Base-by-base conservation (phyloP, 2,797 vertebrate species). In the Hippoglossus hippoglossus region DNA sequence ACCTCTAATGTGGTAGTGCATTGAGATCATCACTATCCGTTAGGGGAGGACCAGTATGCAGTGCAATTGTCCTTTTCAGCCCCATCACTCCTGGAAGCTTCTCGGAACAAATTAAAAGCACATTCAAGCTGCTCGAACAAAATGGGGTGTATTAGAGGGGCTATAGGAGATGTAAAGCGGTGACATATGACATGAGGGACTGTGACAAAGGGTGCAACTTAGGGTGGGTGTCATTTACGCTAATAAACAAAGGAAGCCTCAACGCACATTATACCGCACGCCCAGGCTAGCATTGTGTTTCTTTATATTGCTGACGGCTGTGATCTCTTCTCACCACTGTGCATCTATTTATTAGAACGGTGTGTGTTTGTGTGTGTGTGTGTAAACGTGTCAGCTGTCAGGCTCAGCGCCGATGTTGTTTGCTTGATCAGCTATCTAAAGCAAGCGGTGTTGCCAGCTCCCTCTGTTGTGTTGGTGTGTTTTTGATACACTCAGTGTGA, bases 11-110 rank as follows among this genome's bases (percentile, higher is more conserved):
- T 64, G 59, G 18, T n/a, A n/a, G 47, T 15, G 34, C 49, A 3
- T 60, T 54, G 67, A 64, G 56, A 85, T 81, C 73, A 80, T 81
- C 49, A 31, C 72, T 81, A 61, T 83, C 85, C 73, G 74, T 77
- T 84, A 58, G 51, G 69, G 79, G 64, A 82, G 54, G 67, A 54
- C 67, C 34, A 6, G 64, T 1, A 1, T 39, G 3, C 59, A 8
- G 49, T 13, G 63, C 74, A 63, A 54, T 75, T 65, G 77, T 72
- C 74, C 61, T 70, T 76, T 62, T 75, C 31, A 16, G 81, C 77
- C 70, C 62, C 55, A 57, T 81, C 21, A 9, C 71, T 79, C 62
- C 70, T 60, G 65, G 74, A 82, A 64, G 69, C 51, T 63, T 79
- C 72, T 67, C 5, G 2, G 63, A 80, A 65, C 49, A 73, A 73